A percentile compares a stretch with the other conserved stretches of the same genome.
Conservation (phyloP, 2,797 vertebrate genomes). For the Apogon hyalosoma region DNA sequence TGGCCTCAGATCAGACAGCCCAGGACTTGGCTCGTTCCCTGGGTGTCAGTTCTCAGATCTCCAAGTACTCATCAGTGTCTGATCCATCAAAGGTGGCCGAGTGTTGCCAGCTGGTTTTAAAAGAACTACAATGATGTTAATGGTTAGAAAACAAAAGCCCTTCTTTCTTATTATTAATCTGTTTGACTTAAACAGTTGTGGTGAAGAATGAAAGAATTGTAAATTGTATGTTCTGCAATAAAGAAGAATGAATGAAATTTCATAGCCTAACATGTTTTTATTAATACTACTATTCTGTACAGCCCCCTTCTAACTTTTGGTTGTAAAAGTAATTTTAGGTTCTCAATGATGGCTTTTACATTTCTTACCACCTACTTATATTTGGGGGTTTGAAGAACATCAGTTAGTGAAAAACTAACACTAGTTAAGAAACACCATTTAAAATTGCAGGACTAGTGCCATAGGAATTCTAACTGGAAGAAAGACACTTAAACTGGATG, state of each 20-base stretch:
- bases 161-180: conserved; percentile 63
- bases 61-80: conserved; percentile 90
- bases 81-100: conserved; percentile 95
- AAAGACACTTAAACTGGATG: not conserved
- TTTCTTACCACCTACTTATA: not conserved
- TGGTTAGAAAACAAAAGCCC: conserved; percentile 43
- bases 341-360: not conserved
- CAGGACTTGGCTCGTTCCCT: conserved; percentile 94
- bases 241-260: conserved; percentile 73
- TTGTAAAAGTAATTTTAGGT: not conserved
- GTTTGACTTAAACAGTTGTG: conserved; percentile 72
- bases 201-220: conserved; percentile 58
- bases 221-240: conserved; percentile 82
- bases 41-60: conserved; percentile 94
- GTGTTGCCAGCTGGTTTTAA: conserved; percentile 94
- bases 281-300: conserved; percentile 24
- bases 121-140: conserved; percentile 87
- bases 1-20: conserved; percentile 91
- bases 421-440: not conserved
- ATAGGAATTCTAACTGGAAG: not conserved
- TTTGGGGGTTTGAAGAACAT: not conserved
- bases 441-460: not conserved
- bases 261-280: conserved; percentile 39
- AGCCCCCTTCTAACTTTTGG: not conserved
- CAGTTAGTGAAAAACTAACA: too few species aligned